phyloP scores from a whole-genome alignment of 1,140 invertebrate genomes.

The Probaryconus sp. region DNA sequence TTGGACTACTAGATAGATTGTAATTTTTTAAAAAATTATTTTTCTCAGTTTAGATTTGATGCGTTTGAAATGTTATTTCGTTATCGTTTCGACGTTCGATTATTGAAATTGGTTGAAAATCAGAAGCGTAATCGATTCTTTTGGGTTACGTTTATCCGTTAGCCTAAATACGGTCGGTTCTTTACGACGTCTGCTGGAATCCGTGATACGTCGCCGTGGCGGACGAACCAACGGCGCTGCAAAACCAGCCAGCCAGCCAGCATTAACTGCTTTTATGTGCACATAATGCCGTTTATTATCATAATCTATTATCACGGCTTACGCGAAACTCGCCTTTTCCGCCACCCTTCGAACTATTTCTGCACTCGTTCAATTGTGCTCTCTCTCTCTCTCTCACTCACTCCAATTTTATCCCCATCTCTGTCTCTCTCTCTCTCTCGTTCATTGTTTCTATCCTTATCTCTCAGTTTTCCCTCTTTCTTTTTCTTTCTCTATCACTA shows the following conservation, averaged over 20 bases:
- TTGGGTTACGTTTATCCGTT: conserved; percentile 57
- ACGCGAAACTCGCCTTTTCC: conserved; percentile 58
- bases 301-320: conserved; percentile 75
- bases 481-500: no score
- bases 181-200: conserved; percentile 59
- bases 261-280: conserved; percentile 64
- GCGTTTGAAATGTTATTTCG: no score
- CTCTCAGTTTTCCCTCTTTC: background rate
- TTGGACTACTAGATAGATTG: no score
- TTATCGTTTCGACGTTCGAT: no score
- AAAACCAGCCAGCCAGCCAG: background rate
- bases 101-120: no score
- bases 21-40: no score
- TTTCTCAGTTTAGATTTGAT: no score
- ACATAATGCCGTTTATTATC: conserved; percentile 75
- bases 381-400: background rate
- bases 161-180: conserved; percentile 60
- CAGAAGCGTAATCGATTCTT: no score
- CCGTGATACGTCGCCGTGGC: conserved; percentile 27
- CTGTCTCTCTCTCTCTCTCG: background rate
- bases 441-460: background rate
- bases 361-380: background rate
- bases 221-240: background rate
- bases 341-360: conserved; percentile 15
- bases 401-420: background rate